Evolutionary conservation across 2,888 invertebrate genomes (phyloP), one percentile per base, ranked within the genome.

Genomic region (Brenthis daphne): DNA sequence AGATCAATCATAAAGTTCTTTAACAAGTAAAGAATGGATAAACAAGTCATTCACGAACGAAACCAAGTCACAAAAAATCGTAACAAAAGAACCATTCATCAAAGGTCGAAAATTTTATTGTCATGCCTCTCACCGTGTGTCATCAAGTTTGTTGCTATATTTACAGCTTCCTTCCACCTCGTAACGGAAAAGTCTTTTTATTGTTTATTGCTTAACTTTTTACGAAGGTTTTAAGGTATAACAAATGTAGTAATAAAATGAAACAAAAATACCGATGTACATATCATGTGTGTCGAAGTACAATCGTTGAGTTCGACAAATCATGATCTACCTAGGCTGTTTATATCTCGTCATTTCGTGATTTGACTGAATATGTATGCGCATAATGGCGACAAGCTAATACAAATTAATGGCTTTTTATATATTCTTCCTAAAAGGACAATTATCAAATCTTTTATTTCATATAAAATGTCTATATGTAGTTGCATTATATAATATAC

Each of bases 161-260:
- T 73, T 71, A 73, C 71, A 55, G 69, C 69, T 66, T 63, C 64
- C 71, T 66, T 57, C 64, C 69, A 65, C 65, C 67, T 68, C 68
- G 69, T 71, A 68, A 71, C 69, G 69, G 47, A 54, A 60, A 24
- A 60, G 60, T 56, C 55, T 65, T 68, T 73, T 71, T 71, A 73
- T 71, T 73, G 69, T 73, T 69, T 69, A 69, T 65, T 65, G 65
- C 57, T 56, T 37, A 51, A 61, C 61, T 61, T 61, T 61, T 51
- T 61, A 61, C 50, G 37, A 65, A 29, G 57, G 58, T 54, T 54
- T 50, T 20, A 50, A 51, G 61, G 16, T 53, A 61, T 51, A 61
- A 50, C 50, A 61, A 61, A 37, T 43, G 11, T 43, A 3, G 51
- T 61, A 53, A 53, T 37, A 51, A 53, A 29, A 51, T 13, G 2